Base-by-base conservation (phyloP, 1,140 invertebrate species). In the Drosophila funebris region DNA sequence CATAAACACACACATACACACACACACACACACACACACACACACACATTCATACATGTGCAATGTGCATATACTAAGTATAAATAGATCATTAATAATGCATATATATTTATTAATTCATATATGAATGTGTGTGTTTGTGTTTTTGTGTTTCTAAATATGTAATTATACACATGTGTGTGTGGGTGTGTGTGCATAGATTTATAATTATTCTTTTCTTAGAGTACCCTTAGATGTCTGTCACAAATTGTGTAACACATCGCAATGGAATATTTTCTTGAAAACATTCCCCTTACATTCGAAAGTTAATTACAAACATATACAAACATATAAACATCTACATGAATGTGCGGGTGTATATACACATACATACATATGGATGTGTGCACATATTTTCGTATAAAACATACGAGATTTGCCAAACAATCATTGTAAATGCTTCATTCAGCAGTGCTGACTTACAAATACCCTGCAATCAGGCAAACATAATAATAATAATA, bases 61-160 rank as follows among this genome's bases (percentile, higher is more conserved):
- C 14, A 58, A 43, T 58, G 46, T 33, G 31, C 31, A 46, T 62
- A 27, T 33, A 54, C 43, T 53, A 22, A 48, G 48, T 58, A 58
- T 48, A 57, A 46, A 63, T 48, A 43, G 27, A 18, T 39, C 8
- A 6, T 16, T 57, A 20, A 27, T 31, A 44, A 58, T 46, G 16
- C 37, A 41, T 27, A 29, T 8, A 48, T 58, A 37, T 18, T 14
- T 58, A 13, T 67, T 20, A 29, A 29, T 64, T 27, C 43, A 24
- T 27, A 27, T 57, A 27, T 29, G 6, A 46, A 44, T 29, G 41
- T 58, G 31, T 13, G 14, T 41, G 31, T 24, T 29, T 8, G 16
- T 31, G 8, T 44, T 16, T 16, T 7, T 41, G 27, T 46, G 44
- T 46, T 27, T 20, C 8, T 41, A 4, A 7, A 11, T 46, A n/a